Evolutionary conservation across 2,888 invertebrate species (phyloP), one percentile per base, ranked within the genome.

Genomic region (Acrocyrtus sp.): DNA sequence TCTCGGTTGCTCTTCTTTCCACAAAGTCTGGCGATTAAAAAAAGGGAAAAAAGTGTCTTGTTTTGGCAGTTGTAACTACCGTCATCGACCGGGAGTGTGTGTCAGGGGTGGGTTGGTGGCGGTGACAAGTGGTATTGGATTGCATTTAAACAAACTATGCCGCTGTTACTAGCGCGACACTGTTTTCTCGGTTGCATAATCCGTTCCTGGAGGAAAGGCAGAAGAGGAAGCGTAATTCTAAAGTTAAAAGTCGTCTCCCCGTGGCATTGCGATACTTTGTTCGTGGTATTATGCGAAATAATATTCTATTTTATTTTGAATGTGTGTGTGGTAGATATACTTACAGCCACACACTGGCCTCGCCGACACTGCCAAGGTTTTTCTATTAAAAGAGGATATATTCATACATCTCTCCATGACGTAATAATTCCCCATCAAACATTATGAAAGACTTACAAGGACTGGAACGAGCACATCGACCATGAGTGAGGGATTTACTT

Each of bases 401-500:
- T 24, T 48, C 56, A 50, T 57, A 58, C 39, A 39, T 67, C 67
- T 67, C 26, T 56, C 56, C 3, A 41, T 24, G 24, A 24, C 56
- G 41, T 62, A 62, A 70, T 54, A 70, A 65, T 58, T 62, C 60
- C 54, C 60, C 60, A 72, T 60, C 72, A 66, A 66, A 57, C 41
- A 60, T 58, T 72, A 65, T 65, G 65, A 53, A 65, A 63, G 58
- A 72, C 54, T 58, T 26, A 47, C 63, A 43, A n/a, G n/a, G n/a
- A n/a, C n/a, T n/a, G n/a, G n/a, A n/a, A n/a, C n/a, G n/a, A n/a
- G n/a, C n/a, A n/a, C n/a, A n/a, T n/a, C 63, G 39, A 65, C 34
- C 39, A 57, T 43, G 53, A 72, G 72, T 72, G 72, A 72, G 65
- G 72, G 72, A 72, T 72, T 72, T 72, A 72, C 60, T 72, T 65